Percentiles rank a stretch among this genome's conserved stretches.
Evolutionary conservation across 2,888 invertebrate species (phyloP).

Genomic region (Marasmarcha lunaedactyla): DNA sequence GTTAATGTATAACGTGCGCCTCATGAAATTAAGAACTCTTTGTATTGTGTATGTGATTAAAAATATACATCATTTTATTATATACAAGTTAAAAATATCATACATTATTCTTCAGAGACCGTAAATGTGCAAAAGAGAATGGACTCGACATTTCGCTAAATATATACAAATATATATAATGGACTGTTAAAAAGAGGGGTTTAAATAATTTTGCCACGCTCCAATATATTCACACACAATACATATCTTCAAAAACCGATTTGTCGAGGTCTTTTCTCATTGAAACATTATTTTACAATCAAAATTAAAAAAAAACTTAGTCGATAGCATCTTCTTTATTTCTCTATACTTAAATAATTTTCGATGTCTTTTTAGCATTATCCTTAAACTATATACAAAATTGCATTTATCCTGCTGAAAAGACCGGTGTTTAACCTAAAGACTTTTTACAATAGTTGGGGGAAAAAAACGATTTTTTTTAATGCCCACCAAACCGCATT

Average conservation of each 20-base stretch:
- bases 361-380: slow-evolving; percentile 59
- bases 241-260: slow-evolving; percentile 58
- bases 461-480: background rate
- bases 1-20: slow-evolving; percentile 64
- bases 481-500: slow-evolving; percentile 52
- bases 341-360: slow-evolving; percentile 51
- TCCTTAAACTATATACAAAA: slow-evolving; percentile 17
- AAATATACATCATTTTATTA: slow-evolving; percentile 66
- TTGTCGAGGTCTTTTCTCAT: slow-evolving; percentile 47
- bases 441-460: slow-evolving; percentile 3
- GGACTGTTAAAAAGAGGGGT: too few relatives aligned
- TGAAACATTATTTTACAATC: slow-evolving; percentile 40
- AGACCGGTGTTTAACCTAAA: slow-evolving; percentile 3
- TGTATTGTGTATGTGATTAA: slow-evolving; percentile 65
- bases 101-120: slow-evolving; percentile 62
- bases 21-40: slow-evolving; percentile 65
- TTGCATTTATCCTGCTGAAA: slow-evolving; percentile 37
- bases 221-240: slow-evolving; percentile 33
- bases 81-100: slow-evolving; percentile 62
- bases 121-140: slow-evolving; percentile 51
- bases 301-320: slow-evolving; percentile 64
- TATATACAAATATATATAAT: slow-evolving; percentile 1
- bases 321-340: slow-evolving; percentile 56
- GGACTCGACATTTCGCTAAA: slow-evolving; percentile 49
- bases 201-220: too few relatives aligned